phyloP scores from a whole-genome alignment of 2,888 invertebrate species.

The Orthosia gracilis region DNA sequence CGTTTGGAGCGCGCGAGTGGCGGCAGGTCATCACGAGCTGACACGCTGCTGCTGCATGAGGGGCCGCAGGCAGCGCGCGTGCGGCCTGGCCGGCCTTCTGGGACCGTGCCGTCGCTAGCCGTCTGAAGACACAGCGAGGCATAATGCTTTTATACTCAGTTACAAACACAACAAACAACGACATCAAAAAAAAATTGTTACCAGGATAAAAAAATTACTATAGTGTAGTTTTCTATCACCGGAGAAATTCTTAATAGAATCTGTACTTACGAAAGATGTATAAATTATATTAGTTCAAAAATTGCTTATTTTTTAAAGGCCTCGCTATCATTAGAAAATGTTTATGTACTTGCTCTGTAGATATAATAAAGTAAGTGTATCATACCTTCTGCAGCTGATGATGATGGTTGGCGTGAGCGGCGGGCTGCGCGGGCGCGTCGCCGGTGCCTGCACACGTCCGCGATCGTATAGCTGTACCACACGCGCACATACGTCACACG shows the following conservation, averaged over 20 bases:
- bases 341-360: not conserved
- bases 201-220: too few species aligned
- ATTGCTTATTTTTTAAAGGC: too few species aligned
- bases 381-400: conserved; percentile 83
- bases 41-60: conserved; percentile 59
- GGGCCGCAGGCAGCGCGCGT: conserved; percentile 59
- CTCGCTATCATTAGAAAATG: too few species aligned
- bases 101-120: conserved; percentile 84
- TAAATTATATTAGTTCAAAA: too few species aligned
- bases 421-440: conserved; percentile 71
- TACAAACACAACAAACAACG: not conserved
- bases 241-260: too few species aligned
- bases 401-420: conserved; percentile 69
- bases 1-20: conserved; percentile 90
- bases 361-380: not conserved
- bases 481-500: conserved; percentile 27
- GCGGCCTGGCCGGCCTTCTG: conserved; percentile 61
- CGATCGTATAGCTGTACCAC: conserved; percentile 63
- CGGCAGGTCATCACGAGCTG: conserved; percentile 87
- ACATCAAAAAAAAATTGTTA: too few species aligned
- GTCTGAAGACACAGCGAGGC: conserved; percentile 72
- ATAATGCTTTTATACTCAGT: not conserved
- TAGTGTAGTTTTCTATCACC: too few species aligned
- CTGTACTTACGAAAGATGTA: too few species aligned
- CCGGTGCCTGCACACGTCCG: conserved; percentile 68